phyloP scores from a whole-genome alignment of 2,113 vertebrate species.

The Apodemus sylvaticus region DNA sequence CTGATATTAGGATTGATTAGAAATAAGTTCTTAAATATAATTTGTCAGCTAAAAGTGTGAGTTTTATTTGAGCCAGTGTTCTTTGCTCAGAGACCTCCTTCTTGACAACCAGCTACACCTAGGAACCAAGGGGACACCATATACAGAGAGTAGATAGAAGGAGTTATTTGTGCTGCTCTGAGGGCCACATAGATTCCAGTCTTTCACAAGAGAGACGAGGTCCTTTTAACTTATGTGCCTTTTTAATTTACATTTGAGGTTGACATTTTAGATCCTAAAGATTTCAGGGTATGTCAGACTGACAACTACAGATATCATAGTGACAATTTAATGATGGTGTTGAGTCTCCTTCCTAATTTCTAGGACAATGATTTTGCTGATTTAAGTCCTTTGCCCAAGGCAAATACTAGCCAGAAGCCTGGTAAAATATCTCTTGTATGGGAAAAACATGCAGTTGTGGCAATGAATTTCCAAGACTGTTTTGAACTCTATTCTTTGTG shows the following conservation, averaged over 20 bases:
- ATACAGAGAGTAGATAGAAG: background rate
- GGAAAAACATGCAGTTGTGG: background rate
- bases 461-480: constrained; percentile 11
- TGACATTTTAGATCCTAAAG: background rate
- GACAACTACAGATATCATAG: background rate
- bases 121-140: background rate
- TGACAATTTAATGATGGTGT: background rate
- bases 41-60: background rate
- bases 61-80: background rate
- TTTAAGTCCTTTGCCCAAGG: background rate
- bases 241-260: background rate
- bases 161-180: background rate
- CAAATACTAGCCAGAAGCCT: background rate
- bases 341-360: background rate
- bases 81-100: background rate
- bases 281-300: background rate
- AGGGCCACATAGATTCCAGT: background rate
- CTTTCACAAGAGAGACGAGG: background rate
- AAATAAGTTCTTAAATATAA: constrained; percentile 32
- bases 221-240: background rate
- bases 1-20: background rate
- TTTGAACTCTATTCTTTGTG: constrained; percentile 60
- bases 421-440: background rate
- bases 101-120: background rate
- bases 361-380: background rate